Conservation (phyloP, 2,888 invertebrate species). For the Chrysomela aeneicollis region DNA sequence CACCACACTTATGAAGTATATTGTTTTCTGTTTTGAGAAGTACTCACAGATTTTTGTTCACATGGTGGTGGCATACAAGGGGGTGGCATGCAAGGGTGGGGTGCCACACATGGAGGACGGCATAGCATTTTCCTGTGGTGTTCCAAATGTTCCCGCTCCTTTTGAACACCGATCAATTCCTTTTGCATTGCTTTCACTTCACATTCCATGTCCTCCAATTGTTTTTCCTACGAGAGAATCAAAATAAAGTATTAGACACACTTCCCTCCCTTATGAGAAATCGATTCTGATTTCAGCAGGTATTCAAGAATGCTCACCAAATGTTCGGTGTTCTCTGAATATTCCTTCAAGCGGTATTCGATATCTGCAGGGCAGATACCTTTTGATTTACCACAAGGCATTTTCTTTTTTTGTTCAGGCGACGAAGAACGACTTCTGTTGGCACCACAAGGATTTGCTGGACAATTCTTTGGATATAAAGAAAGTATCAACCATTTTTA, state of each 20-base stretch:
- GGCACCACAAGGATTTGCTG: background rate
- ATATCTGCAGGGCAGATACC: conserved; percentile 62
- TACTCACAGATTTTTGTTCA: conserved; percentile 23
- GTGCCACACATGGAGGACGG: conserved; percentile 53
- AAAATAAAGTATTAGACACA: no score
- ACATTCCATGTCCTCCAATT: conserved; percentile 67
- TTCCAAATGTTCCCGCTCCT: conserved; percentile 64
- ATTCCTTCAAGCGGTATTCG: conserved; percentile 58
- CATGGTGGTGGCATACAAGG: conserved; percentile 49
- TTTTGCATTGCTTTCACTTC: conserved; percentile 68
- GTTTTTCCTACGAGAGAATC: conserved; percentile 64
- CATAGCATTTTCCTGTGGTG: conserved; percentile 57
- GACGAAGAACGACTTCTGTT: conserved; percentile 20
- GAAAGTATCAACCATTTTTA: no score
- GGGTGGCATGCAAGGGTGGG: conserved; percentile 53
- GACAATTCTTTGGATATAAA: background rate
- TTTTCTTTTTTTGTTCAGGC: conserved; percentile 32
- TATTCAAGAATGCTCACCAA: conserved; percentile 51
- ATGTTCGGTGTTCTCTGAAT: conserved; percentile 60
- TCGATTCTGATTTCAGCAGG: no score
- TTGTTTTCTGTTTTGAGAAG: background rate
- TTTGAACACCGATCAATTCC: conserved; percentile 63
- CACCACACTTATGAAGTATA: no score
- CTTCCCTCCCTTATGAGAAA: no score
- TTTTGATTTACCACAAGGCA: conserved; percentile 55